Evolutionary conservation across 2,113 vertebrate species (phyloP).

Genomic region (Leucopsar rothschildi): DNA sequence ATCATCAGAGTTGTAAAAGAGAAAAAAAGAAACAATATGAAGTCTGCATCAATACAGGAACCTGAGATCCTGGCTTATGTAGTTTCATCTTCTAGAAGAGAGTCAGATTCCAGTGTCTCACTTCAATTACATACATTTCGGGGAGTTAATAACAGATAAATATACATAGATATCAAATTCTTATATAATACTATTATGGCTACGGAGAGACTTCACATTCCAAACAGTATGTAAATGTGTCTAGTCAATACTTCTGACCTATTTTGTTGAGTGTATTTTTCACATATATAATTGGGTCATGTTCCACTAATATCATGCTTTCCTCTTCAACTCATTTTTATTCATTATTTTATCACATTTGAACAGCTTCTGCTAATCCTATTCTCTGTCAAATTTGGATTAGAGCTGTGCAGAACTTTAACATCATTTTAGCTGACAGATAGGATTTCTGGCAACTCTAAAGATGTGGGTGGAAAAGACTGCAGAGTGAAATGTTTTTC

Average conservation of each 20-base stretch:
- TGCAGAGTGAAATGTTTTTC: slow-evolving; percentile 27
- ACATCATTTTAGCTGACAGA: slow-evolving; percentile 55
- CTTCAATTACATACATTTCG: background rate
- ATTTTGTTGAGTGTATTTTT: slow-evolving; percentile 49
- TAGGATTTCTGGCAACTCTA: slow-evolving; percentile 45
- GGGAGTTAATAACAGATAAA: background rate
- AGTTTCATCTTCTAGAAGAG: background rate
- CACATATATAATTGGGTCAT: slow-evolving; percentile 59
- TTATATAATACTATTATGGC: background rate
- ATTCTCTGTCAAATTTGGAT: slow-evolving; percentile 54
- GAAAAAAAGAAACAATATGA: background rate
- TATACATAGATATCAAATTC: background rate
- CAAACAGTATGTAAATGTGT: slow-evolving; percentile 38
- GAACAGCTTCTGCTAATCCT: slow-evolving; percentile 58
- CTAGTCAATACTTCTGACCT: slow-evolving; percentile 42
- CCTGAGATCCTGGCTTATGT: background rate
- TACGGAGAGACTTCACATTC: background rate
- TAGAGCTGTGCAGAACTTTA: slow-evolving; percentile 40
- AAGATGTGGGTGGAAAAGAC: slow-evolving; percentile 24
- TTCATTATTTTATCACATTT: slow-evolving; percentile 66
- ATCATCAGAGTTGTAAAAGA: background rate
- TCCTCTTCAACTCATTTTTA: slow-evolving; percentile 47
- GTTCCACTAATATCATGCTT: slow-evolving; percentile 36
- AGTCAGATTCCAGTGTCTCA: background rate
- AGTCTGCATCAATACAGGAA: background rate